Base-by-base conservation (phyloP, 2,888 invertebrate genomes). In the Lasioglossum villosulum region DNA sequence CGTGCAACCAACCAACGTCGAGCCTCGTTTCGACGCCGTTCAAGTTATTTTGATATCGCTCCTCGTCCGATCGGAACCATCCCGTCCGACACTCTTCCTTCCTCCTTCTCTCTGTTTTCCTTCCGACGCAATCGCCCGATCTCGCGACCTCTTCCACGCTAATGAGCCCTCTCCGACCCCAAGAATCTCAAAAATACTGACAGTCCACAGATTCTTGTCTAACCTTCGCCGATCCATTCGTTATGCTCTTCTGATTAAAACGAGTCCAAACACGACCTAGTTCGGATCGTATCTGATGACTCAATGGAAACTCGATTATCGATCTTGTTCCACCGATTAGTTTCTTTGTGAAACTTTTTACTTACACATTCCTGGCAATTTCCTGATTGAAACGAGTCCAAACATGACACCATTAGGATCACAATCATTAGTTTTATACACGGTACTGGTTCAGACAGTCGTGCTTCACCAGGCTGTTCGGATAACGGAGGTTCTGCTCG, bases 51-150 rank as follows among this genome's bases (percentile, higher is more conserved):
- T 30, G 63, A 63, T 63, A 63, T 63, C 63, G 63, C 30, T 63
- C 16, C 63, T 63, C 30, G 63, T 27, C n/a, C 30, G 63, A 63
- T 63, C 63, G 63, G 63, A 63, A 63, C 63, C 59, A 63, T 63
- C 27, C 10, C 4, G 4, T 39, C 68, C 37, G 23, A 23, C 23
- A 12, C 5, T 70, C 66, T 30, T 59, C 8, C 48, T 52, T 0
- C 71, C 42, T 45, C 19, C n/a, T 34, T 12, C 42, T 73, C 42
- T 73, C 42, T n/a, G 4, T 59, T 83, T 75, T 70, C 23, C 34
- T 59, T 30, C 78, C 68, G 75, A 30, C 68, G 48, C 30, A 66
- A 30, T 74, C 34, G 66, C 19, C 10, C 30, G 30, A 91, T 52
- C 52, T 52, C 52, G 52, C 52, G 52, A n/a, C 52, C 52, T 52